Evolutionary conservation across 2,888 invertebrate species (phyloP), one percentile per base, ranked within the genome.

Genomic region (Octonoba sinensis): DNA sequence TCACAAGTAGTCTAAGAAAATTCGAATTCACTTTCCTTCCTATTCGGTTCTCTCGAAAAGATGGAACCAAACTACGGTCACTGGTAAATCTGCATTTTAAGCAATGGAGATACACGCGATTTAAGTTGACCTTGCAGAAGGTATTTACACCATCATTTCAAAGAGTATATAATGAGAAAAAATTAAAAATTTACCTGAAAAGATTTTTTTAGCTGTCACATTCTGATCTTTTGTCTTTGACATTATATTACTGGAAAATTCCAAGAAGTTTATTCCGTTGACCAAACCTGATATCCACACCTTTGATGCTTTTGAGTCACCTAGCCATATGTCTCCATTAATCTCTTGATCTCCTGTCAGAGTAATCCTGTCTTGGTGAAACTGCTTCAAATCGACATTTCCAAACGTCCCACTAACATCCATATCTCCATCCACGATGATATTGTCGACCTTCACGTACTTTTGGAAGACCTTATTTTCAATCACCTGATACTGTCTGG

Each of bases 171-270:
- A n/a, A n/a, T 1, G 3, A 6, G 54, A 54, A 3, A 54, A 6
- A 11, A 54, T 3, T 18, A 11, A 54, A 8, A 54, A 6, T 27
- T 51, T 59, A 69, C 73, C 66, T 18, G 27, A 36, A 20, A 84
- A 81, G 3, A 67, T 67, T 20, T 84, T 84, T 16, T 51, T 36
- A 12, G 62, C 72, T 1, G 54, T 60, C 16, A 84, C 69, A 13
- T 16, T 60, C 12, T 84, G 83, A 12, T 57, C 49, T 46, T 74
- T 82, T 8, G 84, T 72, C 36, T 81, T 60, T 4, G 82, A 84
- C 84, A 84, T 84, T 1, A 84, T 71, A 59, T 84, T 84, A 11
- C 22, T 46, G 12, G 82, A 73, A n/a, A 84, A 84, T n/a, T 82
- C 57, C 1, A 13, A 20, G 15, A 84, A 60, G 22, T 84, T 51